Percentiles rank a stretch among this genome's conserved stretches.
phyloP scores from a whole-genome alignment of 2,113 vertebrate genomes.

The Malurus melanocephalus region DNA sequence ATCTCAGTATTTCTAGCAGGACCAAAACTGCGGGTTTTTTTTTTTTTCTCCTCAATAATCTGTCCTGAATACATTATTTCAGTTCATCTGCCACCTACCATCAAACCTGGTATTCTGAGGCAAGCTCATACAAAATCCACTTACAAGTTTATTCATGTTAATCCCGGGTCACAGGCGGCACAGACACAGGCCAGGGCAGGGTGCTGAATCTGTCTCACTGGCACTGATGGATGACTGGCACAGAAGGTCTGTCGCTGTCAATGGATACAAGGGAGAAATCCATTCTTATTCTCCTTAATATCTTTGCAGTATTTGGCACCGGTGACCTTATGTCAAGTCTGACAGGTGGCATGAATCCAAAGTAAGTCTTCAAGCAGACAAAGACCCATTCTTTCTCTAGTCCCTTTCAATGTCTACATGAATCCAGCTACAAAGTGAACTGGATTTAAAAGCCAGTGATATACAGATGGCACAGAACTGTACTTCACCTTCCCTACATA shows the following conservation, averaged over 20 bases:
- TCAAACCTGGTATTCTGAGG: constrained; percentile 5
- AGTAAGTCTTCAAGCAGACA: constrained; percentile 57
- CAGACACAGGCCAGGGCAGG: constrained; percentile 30
- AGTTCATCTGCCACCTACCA: constrained; percentile 4
- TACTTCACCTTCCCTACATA: background rate
- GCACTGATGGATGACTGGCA: constrained; percentile 61
- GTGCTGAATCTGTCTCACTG: constrained; percentile 37
- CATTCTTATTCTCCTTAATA: constrained; percentile 57
- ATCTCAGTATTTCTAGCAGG: background rate
- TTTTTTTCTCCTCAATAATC: background rate
- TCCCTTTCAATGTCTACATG: constrained; percentile 39
- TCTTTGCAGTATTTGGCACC: constrained; percentile 49
- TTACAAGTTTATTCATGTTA: constrained; percentile 52
- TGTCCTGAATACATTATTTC: background rate
- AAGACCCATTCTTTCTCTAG: constrained; percentile 56
- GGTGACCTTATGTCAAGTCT: constrained; percentile 63
- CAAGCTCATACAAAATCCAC: constrained; percentile 8
- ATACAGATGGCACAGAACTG: constrained; percentile 17
- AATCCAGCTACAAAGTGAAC: constrained; percentile 29
- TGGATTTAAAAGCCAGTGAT: constrained; percentile 37
- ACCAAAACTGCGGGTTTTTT: accelerated
- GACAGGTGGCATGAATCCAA: constrained; percentile 66
- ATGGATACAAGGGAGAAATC: constrained; percentile 51
- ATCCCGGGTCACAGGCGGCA: constrained; percentile 15
- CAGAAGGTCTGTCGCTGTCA: constrained; percentile 55